Base-by-base conservation (phyloP, 2,888 invertebrate species). In the Phalera bucephala region DNA sequence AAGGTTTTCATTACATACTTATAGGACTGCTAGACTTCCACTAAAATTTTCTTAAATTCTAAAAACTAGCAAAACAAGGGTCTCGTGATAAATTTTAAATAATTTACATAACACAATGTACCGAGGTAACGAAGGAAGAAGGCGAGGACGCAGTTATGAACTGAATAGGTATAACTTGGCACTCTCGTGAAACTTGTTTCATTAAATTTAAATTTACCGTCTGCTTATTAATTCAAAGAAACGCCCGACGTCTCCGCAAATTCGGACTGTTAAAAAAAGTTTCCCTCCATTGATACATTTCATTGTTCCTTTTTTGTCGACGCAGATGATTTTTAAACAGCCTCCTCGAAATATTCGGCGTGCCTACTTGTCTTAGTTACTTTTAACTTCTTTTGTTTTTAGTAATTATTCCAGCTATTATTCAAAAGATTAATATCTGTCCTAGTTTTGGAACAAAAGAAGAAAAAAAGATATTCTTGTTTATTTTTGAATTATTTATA, bases 171-270 rank as follows among this genome's bases (percentile, higher is more conserved):
- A 67, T 64, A 72, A 68, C 69, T 73, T 64, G 53, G 62, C 61
- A 60, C 69, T 71, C 62, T 50, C 58, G 67, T 54, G 62, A 79
- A 83, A 83, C 80, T n/a, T n/a, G 80, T 82, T 82, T 82, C 80
- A 82, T 83, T 82, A 81, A 83, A 81, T 81, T 81, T 80, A 77
- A 83, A 82, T 82, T 82, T 76, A 74, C 68, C 76, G 68, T 66
- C 76, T 73, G 66, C 77, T 83, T 81, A 81, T 80, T 82, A 82
- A 83, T 81, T 82, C 80, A 79, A 68, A 66, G 74, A 71, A 77
- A 72, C 66, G 72, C 51, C 32, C 64, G 60, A 42, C 67, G 64
- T 71, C 72, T 70, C 55, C 61, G 48, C 58, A 66, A 69, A 72
- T 69, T 66, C 55, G 47, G 49, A 52, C 47, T 37, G 49, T 54